These are phyloP conservation scores for Xiphophorus maculatus DNA, from an alignment of 2,113 vertebrate species.

Conservation along the genomic window DNA sequence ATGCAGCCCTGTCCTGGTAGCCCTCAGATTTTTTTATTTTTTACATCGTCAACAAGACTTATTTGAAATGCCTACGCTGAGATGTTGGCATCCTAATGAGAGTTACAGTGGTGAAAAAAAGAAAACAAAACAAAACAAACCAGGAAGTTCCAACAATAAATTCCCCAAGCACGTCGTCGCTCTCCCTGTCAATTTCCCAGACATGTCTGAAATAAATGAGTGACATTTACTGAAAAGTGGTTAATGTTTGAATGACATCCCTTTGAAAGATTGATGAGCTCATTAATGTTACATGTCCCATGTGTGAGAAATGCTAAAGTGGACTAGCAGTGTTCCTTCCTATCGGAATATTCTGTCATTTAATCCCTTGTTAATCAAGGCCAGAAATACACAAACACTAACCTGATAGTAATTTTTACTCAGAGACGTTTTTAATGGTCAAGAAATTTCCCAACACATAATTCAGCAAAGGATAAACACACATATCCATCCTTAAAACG, in stretches of 20 bases:
- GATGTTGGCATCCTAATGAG: not conserved
- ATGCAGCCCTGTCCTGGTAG: no score
- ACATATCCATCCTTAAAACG: not conserved
- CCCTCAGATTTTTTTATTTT: not conserved
- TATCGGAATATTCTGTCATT: not conserved
- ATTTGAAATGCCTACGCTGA: not conserved
- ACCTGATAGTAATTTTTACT: not conserved
- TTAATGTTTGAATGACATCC: not conserved
- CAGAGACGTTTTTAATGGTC: not conserved
- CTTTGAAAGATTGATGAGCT: not conserved
- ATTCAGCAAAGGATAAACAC: not conserved
- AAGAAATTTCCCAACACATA: not conserved
- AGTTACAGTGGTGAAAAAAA: not conserved
- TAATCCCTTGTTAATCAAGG: not conserved
- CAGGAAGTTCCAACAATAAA: not conserved
- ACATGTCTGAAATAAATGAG: not conserved
- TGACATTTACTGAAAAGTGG: not conserved
- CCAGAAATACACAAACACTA: no score
- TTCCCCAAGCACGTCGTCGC: not conserved
- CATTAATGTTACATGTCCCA: not conserved
- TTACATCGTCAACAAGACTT: not conserved
- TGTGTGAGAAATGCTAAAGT: not conserved
- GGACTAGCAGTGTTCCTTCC: not conserved
- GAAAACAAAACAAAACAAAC: no score
- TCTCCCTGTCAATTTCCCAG: not conserved